Conservation (phyloP, 1,140 invertebrate species). For the Euwallacea fornicatus region DNA sequence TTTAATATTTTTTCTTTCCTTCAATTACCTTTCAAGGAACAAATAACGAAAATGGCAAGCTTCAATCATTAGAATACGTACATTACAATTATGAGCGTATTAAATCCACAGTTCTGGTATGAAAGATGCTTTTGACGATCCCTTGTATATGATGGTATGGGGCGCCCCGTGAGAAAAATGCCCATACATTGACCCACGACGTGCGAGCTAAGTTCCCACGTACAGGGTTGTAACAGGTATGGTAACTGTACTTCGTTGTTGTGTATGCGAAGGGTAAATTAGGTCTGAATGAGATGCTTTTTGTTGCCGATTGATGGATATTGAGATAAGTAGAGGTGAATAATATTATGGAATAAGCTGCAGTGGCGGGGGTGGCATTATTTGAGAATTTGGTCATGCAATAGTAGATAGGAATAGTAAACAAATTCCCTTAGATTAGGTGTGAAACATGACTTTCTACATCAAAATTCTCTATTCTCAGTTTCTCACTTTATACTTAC, state of each 20-base stretch:
- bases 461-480: too few species aligned
- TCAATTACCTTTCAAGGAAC: too few species aligned
- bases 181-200: conserved; percentile 24
- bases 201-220: conserved; percentile 30
- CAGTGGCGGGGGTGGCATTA: conserved; percentile 15
- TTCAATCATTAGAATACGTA: too few species aligned
- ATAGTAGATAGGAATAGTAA: too few species aligned
- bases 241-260: conserved; percentile 34
- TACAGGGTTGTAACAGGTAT: conserved; percentile 39
- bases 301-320: conserved; percentile 9
- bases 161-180: conserved; percentile 31
- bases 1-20: too few species aligned
- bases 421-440: too few species aligned
- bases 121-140: neutral
- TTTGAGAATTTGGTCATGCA: too few species aligned
- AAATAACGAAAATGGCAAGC: too few species aligned
- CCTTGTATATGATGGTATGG: conserved; percentile 28
- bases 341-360: neutral
- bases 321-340: conserved; percentile 3
- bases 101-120: too few species aligned
- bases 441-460: too few species aligned
- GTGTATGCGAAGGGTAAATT: conserved; percentile 31
- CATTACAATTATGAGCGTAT: too few species aligned
- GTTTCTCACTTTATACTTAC: too few species aligned
- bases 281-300: conserved; percentile 35